Evolutionary conservation across 2,797 vertebrate genomes (phyloP).

Genomic region (Pteronotus mesoamericanus): DNA sequence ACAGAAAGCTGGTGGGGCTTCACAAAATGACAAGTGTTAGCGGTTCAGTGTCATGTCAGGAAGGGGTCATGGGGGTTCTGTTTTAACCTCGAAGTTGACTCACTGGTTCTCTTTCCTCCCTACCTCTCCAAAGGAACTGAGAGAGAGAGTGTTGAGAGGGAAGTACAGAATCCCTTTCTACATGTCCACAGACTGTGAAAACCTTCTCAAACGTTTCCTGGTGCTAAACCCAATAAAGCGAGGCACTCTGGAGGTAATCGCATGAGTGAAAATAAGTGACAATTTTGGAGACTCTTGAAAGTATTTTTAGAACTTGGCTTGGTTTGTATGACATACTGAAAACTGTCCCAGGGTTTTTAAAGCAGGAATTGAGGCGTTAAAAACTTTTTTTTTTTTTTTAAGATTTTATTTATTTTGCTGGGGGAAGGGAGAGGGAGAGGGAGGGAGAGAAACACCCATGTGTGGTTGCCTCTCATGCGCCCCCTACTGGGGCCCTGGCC

Average conservation of each 20-base stretch:
- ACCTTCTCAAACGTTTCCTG: constrained; percentile 98
- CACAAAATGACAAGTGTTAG: not conserved
- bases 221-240: constrained; percentile 98
- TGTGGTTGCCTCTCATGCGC: too few species aligned
- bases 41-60: not conserved
- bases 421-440: too few species aligned
- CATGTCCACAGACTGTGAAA: constrained; percentile 99
- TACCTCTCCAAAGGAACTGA: constrained; percentile 88
- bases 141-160: constrained; percentile 95
- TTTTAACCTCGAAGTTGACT: constrained; percentile 35
- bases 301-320: not conserved
- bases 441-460: too few species aligned
- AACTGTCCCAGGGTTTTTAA: not conserved
- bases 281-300: not conserved
- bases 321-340: not conserved
- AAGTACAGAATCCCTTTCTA: constrained; percentile 99
- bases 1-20: not conserved
- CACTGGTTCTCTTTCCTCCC: constrained; percentile 3
- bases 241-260: constrained; percentile 96
- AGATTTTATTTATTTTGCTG: too few species aligned
- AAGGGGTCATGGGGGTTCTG: not conserved
- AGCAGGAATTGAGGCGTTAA: not conserved
- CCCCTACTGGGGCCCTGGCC: too few species aligned
- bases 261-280: constrained; percentile 39
- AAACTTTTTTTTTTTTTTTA: not conserved